Conservation (phyloP, 2,797 vertebrate species). For the Manis javanica region DNA sequence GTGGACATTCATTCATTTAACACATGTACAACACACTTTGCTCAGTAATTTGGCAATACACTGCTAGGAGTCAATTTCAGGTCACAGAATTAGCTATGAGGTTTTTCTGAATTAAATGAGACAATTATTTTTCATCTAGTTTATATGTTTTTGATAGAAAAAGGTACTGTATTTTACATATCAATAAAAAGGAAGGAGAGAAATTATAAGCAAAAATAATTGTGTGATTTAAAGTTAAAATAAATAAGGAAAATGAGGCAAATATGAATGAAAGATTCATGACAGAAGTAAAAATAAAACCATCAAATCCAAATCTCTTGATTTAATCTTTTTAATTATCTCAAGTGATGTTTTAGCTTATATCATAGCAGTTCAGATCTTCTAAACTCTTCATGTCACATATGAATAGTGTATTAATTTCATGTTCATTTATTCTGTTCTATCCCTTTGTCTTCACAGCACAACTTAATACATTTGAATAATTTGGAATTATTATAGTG, state of each 20-base stretch:
- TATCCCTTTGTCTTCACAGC: background rate
- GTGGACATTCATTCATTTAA: conserved; percentile 49
- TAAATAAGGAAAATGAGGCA: background rate
- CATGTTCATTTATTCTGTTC: background rate
- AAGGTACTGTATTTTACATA: background rate
- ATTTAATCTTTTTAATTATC: background rate
- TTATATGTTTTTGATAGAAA: background rate
- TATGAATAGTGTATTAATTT: background rate
- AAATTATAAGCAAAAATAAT: background rate
- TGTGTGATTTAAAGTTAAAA: background rate
- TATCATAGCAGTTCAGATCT: background rate
- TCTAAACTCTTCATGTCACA: background rate
- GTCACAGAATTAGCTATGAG: conserved; percentile 48
- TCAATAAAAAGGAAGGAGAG: background rate
- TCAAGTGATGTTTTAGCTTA: background rate
- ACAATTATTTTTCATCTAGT: conserved; percentile 31
- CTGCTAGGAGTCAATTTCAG: conserved; percentile 42
- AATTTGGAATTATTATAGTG: background rate
- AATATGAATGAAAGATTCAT: background rate
- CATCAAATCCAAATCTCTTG: background rate
- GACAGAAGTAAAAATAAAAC: background rate
- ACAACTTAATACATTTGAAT: background rate
- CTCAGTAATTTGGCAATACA: conserved; percentile 18
- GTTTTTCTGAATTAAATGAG: background rate
- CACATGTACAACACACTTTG: background rate